phyloP scores from a whole-genome alignment of 1,140 invertebrate genomes.

The Drosophila orosa region DNA sequence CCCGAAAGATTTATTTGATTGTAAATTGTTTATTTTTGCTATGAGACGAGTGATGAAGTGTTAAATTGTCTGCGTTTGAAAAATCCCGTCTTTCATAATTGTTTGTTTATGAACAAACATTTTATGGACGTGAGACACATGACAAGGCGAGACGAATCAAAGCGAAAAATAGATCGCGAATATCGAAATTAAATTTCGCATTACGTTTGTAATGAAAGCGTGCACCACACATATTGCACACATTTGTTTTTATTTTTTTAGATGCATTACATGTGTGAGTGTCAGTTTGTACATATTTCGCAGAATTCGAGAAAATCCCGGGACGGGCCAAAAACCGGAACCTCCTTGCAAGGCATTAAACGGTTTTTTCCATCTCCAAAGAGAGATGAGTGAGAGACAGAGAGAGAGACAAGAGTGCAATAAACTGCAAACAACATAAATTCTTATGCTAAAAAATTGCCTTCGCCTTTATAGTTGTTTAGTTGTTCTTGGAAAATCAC shows the following conservation, averaged over 20 bases:
- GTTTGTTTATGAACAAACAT: conserved; percentile 57
- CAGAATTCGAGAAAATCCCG: conserved; percentile 57
- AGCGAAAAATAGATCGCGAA: conserved; percentile 46
- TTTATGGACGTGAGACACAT: conserved; percentile 58
- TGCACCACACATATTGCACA: conserved; percentile 14
- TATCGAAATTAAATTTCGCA: conserved; percentile 44
- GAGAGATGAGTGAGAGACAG: not conserved
- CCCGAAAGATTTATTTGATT: conserved; percentile 7
- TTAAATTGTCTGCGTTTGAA: conserved; percentile 17
- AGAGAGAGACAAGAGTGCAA: conserved; percentile 20
- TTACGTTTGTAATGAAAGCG: conserved; percentile 60
- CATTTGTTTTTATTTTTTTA: not conserved
- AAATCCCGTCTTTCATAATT: conserved; percentile 36
- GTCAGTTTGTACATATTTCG: conserved; percentile 23
- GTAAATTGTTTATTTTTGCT: conserved; percentile 34
- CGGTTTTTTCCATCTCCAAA: conserved; percentile 28
- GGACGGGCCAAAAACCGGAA: conserved; percentile 51
- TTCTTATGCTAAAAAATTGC: conserved; percentile 59
- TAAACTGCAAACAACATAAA: conserved; percentile 50
- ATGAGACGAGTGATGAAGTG: conserved; percentile 19
- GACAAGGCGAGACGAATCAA: conserved; percentile 46
- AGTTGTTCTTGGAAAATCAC: conserved; percentile 57
- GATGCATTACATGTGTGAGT: conserved; percentile 12
- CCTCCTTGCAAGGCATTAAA: conserved; percentile 29
- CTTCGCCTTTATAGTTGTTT: conserved; percentile 24